These are phyloP conservation scores for Stylophora pistillata DNA, from an alignment of 64 coral and sea anemone species.

Conservation along the genomic window DNA sequence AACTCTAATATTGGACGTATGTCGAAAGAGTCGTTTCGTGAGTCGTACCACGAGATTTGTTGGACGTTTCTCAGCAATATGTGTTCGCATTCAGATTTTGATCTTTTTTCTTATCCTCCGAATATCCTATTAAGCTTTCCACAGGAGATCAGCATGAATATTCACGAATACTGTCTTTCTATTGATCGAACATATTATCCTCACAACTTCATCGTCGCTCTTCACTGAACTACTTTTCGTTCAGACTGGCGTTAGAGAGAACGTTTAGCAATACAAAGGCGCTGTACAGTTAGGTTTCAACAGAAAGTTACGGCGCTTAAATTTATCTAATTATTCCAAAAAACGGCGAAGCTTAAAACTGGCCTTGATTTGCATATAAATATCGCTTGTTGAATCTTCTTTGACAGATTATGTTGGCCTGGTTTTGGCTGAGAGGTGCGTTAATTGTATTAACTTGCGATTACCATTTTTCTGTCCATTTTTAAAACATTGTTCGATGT, in stretches of 20 bases:
- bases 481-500: neutral
- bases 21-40: neutral
- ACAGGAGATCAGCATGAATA: constrained; percentile 7
- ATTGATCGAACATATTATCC: neutral
- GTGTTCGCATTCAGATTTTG: constrained; percentile 11
- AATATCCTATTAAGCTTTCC: neutral
- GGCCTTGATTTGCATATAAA: neutral
- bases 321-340: neutral
- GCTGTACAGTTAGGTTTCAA: neutral
- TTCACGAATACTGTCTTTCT: constrained; percentile 1
- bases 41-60: neutral
- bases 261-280: neutral
- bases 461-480: neutral
- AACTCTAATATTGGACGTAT: neutral
- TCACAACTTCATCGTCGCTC: neutral
- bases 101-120: constrained; percentile 13
- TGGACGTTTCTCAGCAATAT: neutral
- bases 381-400: neutral
- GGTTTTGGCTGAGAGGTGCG: neutral
- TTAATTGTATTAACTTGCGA: neutral
- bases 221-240: neutral
- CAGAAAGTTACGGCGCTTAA: neutral
- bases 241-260: neutral
- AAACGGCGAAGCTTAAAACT: neutral
- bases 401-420: neutral